These are phyloP conservation scores for Tetramorium parvispinum DNA, from an alignment of 1,140 invertebrate genomes.

Conservation along the genomic window DNA sequence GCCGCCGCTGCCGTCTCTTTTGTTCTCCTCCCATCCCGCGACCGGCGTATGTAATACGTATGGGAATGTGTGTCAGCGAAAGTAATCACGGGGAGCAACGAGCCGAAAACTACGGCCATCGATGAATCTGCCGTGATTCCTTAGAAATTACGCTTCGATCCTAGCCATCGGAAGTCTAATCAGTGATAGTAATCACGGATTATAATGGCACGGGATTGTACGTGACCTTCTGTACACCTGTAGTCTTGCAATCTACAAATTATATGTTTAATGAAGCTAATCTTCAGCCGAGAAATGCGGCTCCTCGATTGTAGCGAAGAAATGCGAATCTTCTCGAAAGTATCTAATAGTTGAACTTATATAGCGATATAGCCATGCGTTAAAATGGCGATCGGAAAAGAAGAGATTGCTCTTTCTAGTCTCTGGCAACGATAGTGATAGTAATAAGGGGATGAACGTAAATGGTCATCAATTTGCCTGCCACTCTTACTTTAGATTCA, in stretches of 20 bases:
- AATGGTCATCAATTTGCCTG: slow-evolving; percentile 31
- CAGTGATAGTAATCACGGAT: slow-evolving; percentile 43
- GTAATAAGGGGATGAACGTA: neutral
- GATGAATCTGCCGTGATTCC: slow-evolving; percentile 27
- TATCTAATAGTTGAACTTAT: neutral
- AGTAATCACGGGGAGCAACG: slow-evolving; percentile 32
- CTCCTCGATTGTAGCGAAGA: neutral
- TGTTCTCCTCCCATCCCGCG: slow-evolving; percentile 10
- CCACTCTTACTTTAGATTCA: slow-evolving; percentile 6
- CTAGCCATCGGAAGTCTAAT: slow-evolving; percentile 33
- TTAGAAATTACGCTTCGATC: slow-evolving; percentile 16
- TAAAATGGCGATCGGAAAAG: neutral
- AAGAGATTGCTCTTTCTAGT: neutral
- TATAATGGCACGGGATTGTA: slow-evolving; percentile 13
- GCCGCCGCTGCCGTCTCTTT: neutral
- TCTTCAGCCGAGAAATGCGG: neutral
- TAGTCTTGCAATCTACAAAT: slow-evolving; percentile 12
- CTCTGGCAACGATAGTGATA: neutral
- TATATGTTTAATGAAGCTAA: slow-evolving; percentile 31
- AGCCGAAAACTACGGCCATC: slow-evolving; percentile 36
- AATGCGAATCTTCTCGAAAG: neutral
- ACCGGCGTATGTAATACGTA: neutral
- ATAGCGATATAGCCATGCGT: neutral
- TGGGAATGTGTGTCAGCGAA: slow-evolving; percentile 52
- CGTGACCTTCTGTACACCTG: slow-evolving; percentile 18